These are phyloP conservation scores for Mastigias papua DNA, from an alignment of 30 jellyfish, hydroid and myxozoan genomes.

Conservation along the genomic window DNA sequence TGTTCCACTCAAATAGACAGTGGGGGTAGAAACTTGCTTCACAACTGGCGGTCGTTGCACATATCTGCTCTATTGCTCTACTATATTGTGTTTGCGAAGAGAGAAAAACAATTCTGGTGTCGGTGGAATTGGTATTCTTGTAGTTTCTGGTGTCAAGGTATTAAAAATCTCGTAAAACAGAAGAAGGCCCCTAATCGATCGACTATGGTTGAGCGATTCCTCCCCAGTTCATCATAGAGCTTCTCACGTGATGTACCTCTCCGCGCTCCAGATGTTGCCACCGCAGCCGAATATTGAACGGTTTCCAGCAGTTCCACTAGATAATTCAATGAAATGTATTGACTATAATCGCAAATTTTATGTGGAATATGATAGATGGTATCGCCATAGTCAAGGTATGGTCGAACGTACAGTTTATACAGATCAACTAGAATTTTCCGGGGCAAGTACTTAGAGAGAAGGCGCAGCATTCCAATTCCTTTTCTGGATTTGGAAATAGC, in stretches of 20 bases:
- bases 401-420: too few species aligned
- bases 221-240: slow-evolving; percentile 17
- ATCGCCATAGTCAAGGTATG: too few species aligned
- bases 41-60: slow-evolving; percentile 6
- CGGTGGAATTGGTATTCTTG: slow-evolving; percentile 26
- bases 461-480: slow-evolving; percentile 7
- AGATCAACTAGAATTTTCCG: background rate
- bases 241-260: slow-evolving; percentile 33
- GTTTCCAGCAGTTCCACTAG: background rate
- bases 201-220: slow-evolving; percentile 20
- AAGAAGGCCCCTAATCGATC: slow-evolving; percentile 13
- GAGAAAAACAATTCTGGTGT: background rate
- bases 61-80: slow-evolving; percentile 8
- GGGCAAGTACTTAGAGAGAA: background rate
- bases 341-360: slow-evolving; percentile 29
- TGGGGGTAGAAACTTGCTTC: too few species aligned
- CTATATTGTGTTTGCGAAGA: slow-evolving; percentile 11
- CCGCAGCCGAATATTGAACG: slow-evolving; percentile 18
- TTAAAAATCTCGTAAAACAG: background rate
- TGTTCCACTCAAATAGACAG: slow-evolving; percentile 8
- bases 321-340: background rate
- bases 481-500: slow-evolving; percentile 17
- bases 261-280: slow-evolving; percentile 19
- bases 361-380: slow-evolving; percentile 36
- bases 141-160: slow-evolving; percentile 2